Percentiles rank a stretch among this genome's conserved stretches.
Evolutionary conservation across 2,113 vertebrate species (phyloP).

Genomic region (Coracopsis vasa): DNA sequence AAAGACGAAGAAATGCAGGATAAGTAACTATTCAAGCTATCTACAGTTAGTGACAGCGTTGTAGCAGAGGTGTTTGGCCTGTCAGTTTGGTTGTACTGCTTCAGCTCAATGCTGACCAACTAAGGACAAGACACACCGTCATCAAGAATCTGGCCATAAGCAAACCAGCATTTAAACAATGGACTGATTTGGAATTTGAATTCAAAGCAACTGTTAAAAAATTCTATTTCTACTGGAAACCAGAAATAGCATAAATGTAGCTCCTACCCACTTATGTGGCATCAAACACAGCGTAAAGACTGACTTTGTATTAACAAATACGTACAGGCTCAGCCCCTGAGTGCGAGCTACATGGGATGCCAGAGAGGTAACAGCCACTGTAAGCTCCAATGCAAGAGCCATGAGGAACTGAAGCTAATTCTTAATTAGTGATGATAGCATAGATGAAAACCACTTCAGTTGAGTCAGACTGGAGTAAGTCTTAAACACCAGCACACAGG

Average conservation of each 20-base stretch:
- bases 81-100: not conserved
- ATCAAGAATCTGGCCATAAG: fast-evolving
- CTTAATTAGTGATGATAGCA: not conserved
- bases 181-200: not conserved
- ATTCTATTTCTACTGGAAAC: not conserved
- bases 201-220: not conserved
- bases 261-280: not conserved
- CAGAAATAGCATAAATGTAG: not conserved
- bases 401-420: not conserved
- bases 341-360: not conserved
- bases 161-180: not conserved
- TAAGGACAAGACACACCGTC: not conserved
- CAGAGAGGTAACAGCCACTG: not conserved
- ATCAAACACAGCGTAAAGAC: not conserved
- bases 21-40: not conserved
- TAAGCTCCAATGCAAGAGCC: not conserved
- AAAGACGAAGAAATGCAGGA: not conserved
- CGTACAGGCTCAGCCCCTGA: not conserved
- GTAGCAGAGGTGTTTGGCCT: not conserved
- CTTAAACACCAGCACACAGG: not conserved
- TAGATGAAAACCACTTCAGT: not conserved
- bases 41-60: not conserved
- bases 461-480: not conserved
- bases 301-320: not conserved
- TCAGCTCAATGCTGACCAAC: not conserved